phyloP scores from a whole-genome alignment of 1,140 invertebrate species.

The Physella acuta region DNA sequence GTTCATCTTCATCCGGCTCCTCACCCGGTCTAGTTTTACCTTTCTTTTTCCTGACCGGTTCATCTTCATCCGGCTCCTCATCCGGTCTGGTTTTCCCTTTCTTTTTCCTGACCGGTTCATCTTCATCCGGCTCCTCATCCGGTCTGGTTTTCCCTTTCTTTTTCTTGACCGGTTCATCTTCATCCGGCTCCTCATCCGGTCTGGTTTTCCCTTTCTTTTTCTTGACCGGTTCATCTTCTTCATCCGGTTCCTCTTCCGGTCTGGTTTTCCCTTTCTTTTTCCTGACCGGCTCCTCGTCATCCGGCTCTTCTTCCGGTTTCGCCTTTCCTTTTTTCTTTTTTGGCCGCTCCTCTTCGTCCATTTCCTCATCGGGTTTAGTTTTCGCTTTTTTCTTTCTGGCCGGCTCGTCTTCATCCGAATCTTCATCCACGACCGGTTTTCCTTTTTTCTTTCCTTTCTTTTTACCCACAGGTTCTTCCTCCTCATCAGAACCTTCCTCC shows the following conservation, averaged over 20 bases:
- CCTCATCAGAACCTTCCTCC: neutral
- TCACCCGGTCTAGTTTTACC: too few relatives aligned
- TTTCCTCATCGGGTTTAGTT: neutral
- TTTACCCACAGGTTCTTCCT: neutral
- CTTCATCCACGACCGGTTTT: neutral
- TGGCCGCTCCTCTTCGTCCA: neutral
- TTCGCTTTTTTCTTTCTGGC: neutral
- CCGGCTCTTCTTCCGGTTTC: neutral
- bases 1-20: too few relatives aligned
- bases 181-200: too few relatives aligned
- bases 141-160: too few relatives aligned
- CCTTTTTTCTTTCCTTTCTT: conserved; percentile 3
- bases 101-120: too few relatives aligned
- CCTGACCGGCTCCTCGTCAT: neutral
- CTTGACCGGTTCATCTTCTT: neutral
- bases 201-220: neutral
- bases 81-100: neutral
- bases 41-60: neutral
- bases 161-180: too few relatives aligned
- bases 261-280: conserved; percentile 5
- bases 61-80: neutral
- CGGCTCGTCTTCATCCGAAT: neutral
- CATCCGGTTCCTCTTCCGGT: neutral
- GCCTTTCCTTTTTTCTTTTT: neutral
- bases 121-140: too few relatives aligned